phyloP scores from a whole-genome alignment of 2,888 invertebrate genomes.

The Ormyrus thymus region DNA sequence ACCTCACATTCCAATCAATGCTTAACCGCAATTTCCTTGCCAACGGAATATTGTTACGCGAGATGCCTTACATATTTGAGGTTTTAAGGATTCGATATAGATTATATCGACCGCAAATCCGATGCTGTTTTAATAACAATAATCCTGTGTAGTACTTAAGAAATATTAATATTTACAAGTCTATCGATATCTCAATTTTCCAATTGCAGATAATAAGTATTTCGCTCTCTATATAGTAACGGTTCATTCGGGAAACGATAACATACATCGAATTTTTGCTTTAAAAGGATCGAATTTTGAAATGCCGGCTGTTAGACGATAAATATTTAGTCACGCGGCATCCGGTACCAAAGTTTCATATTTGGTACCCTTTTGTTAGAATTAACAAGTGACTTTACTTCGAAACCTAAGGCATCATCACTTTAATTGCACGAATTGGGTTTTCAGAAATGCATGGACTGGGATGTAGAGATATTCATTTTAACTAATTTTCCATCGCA shows the following conservation, averaged over 20 bases:
- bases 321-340: background rate
- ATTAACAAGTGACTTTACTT: background rate
- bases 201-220: background rate
- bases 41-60: slow-evolving; percentile 14
- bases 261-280: too few relatives aligned
- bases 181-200: too few relatives aligned
- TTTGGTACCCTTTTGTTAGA: background rate
- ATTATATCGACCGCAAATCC: too few relatives aligned
- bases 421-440: slow-evolving; percentile 13
- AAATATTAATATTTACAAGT: too few relatives aligned
- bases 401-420: background rate
- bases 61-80: background rate
- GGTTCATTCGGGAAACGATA: too few relatives aligned
- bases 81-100: background rate
- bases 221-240: background rate
- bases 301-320: too few relatives aligned
- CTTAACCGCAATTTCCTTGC: slow-evolving; percentile 35
- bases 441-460: slow-evolving; percentile 51
- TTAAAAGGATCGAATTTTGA: too few relatives aligned
- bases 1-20: slow-evolving; percentile 46
- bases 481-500: slow-evolving; percentile 20
- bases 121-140: too few relatives aligned
- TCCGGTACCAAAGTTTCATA: background rate
- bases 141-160: too few relatives aligned
- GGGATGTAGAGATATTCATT: slow-evolving; percentile 52